phyloP scores from a whole-genome alignment of 1,140 invertebrate species.

The Solenopsis fugax region DNA sequence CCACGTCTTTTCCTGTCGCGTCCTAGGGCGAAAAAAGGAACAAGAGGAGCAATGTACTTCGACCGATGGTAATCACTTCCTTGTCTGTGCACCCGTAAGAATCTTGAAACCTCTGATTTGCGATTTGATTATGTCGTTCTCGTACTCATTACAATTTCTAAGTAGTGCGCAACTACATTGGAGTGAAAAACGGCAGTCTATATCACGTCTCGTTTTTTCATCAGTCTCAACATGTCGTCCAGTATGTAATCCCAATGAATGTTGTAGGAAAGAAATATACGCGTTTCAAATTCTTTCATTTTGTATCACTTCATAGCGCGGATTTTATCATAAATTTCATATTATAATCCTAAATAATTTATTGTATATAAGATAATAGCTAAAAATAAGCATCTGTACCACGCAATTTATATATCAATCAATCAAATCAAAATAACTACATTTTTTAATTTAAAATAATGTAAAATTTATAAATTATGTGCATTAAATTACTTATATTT shows the following conservation, averaged over 20 bases:
- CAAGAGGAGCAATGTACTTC: slow-evolving; percentile 61
- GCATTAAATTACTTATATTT: no score
- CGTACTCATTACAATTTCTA: slow-evolving; percentile 82
- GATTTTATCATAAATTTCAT: not conserved
- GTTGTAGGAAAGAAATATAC: slow-evolving; percentile 5
- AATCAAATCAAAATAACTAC: not conserved
- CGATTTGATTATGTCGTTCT: slow-evolving; percentile 83
- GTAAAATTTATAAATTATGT: not conserved
- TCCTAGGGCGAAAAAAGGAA: slow-evolving; percentile 75
- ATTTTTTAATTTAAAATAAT: slow-evolving; percentile 5
- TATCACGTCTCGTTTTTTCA: slow-evolving; percentile 24
- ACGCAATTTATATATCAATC: no score
- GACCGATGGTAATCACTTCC: slow-evolving; percentile 83
- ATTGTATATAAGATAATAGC: not conserved
- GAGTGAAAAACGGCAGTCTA: slow-evolving; percentile 48
- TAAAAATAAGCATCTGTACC: not conserved
- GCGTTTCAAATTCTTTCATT: slow-evolving; percentile 35
- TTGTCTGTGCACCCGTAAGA: slow-evolving; percentile 76
- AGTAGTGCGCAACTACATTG: slow-evolving; percentile 63
- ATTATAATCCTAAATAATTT: slow-evolving; percentile 3
- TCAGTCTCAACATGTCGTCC: slow-evolving; percentile 13
- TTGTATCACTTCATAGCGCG: not conserved
- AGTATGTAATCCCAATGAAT: slow-evolving; percentile 22
- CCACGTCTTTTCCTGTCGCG: slow-evolving; percentile 64
- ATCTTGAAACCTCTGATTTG: slow-evolving; percentile 73